Evolutionary conservation across 2,113 vertebrate species (phyloP).

Genomic region (Scomber scombrus): DNA sequence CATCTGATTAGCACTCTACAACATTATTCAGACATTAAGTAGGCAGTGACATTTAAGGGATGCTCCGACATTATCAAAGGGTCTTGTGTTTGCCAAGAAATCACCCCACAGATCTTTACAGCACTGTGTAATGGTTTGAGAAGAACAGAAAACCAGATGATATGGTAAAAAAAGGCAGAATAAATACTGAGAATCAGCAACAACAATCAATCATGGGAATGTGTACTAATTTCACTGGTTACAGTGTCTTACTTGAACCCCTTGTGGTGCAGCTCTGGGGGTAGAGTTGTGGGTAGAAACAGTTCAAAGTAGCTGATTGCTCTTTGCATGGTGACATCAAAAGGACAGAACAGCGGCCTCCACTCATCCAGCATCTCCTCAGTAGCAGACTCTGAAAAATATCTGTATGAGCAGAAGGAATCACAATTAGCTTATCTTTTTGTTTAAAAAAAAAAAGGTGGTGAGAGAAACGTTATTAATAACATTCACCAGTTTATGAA

Average conservation of each 20-base stretch:
- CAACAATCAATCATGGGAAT: neutral
- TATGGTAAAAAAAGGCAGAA: neutral
- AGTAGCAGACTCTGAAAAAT: conserved; percentile 93
- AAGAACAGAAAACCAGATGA: neutral
- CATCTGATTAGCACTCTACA: conserved; percentile 1
- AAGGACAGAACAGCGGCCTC: conserved; percentile 96
- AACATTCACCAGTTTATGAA: conserved; percentile 11
- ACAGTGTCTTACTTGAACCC: conserved; percentile 91
- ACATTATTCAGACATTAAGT: conserved; percentile 8
- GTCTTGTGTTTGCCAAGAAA: neutral
- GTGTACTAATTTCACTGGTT: neutral
- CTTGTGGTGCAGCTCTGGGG: conserved; percentile 93
- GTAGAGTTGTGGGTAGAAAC: conserved; percentile 96
- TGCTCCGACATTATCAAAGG: neutral
- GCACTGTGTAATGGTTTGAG: neutral
- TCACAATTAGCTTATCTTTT: neutral
- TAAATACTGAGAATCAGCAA: neutral
- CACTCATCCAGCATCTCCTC: conserved; percentile 97
- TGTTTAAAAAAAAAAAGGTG: neutral
- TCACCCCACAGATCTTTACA: conserved; percentile 15
- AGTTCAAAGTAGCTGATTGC: conserved; percentile 97
- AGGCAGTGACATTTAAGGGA: neutral
- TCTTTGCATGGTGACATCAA: conserved; percentile 99
- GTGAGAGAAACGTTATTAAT: neutral
- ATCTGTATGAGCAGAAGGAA: conserved; percentile 81